Evolutionary conservation across 2,797 vertebrate species (phyloP), one percentile per base, ranked within the genome.

Genomic region (Clarias fuscus): DNA sequence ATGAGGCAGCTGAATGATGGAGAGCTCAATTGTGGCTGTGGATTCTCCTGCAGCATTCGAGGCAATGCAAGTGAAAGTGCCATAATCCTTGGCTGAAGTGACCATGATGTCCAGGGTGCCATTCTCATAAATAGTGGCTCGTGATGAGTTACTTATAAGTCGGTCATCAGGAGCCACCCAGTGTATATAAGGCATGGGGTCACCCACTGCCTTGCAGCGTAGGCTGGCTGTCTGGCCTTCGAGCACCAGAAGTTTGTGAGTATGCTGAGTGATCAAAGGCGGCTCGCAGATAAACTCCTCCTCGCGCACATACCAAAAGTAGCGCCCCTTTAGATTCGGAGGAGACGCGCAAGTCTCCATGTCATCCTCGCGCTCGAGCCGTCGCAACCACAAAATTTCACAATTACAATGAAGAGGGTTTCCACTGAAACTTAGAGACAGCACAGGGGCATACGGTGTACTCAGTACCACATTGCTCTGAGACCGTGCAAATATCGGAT

Each of bases 331-430:
- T 56, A 99, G 95, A 82, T 93, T 94, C 0, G 96, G 88, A 0
- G 98, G 98, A 84, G 98, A 99, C 77, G 98, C 98, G 6, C 98
- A 99, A 0, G 98, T 99, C 94, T 99, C 98, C 96, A 99, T 97
- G 76, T 99, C 98, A 0, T 99, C 98, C 0, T 99, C 98, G 4
- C 98, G 93, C 33, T 98, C 96, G 1, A 99, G 94, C 84, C 98
- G 92, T 59, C 98, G 94, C 30, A 99, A 92, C 98, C 98, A 99
- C 71, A 99, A 95, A 17, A 99, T 95, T 89, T 99, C 98, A 2
- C 98, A 99, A 88, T 99, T 99, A 93, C 98, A 99, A 82, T 99
- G 98, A 84, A 99, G 91, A 0, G 98, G 98, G 88, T 99, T 99
- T 5, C 98, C 98, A 14, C 98, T 98, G 59, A 99, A 98, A 87